phyloP scores from a whole-genome alignment of 2,113 vertebrate species.

The Podarcis cretensis region DNA sequence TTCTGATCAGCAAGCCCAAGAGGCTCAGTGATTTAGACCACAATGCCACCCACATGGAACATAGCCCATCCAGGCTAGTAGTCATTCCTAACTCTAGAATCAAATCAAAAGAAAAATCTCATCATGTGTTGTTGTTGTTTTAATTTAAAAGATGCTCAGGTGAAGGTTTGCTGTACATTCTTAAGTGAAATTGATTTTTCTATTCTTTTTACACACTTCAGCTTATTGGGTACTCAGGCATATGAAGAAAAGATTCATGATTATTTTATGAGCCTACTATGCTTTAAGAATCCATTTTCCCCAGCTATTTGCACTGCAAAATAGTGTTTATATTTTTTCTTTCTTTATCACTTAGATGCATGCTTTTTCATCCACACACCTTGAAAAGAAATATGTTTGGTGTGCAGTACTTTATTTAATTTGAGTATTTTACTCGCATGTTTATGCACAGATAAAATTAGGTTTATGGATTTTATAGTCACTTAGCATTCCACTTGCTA shows the following conservation, averaged over 20 bases:
- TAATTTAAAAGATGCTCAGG: neutral
- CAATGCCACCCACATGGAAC: no score
- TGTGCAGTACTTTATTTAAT: neutral
- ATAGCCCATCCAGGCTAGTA: no score
- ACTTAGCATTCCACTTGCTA: neutral
- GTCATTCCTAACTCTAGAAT: no score
- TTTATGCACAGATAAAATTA: neutral
- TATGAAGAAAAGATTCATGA: neutral
- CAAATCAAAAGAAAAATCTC: no score
- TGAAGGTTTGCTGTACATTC: neutral
- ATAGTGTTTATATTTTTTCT: neutral
- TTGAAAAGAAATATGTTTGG: neutral
- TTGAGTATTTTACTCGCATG: slow-evolving; percentile 4
- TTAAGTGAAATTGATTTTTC: neutral
- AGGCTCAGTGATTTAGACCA: no score
- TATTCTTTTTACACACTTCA: neutral
- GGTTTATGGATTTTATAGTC: neutral
- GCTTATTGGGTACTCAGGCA: neutral
- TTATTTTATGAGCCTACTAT: neutral
- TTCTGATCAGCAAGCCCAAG: no score
- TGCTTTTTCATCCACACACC: neutral
- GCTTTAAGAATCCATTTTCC: neutral
- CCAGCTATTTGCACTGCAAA: neutral
- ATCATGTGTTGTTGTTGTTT: no score
- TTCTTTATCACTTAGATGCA: neutral